phyloP scores from a whole-genome alignment of 2,113 vertebrate genomes.

The Oophaga pumilio region DNA sequence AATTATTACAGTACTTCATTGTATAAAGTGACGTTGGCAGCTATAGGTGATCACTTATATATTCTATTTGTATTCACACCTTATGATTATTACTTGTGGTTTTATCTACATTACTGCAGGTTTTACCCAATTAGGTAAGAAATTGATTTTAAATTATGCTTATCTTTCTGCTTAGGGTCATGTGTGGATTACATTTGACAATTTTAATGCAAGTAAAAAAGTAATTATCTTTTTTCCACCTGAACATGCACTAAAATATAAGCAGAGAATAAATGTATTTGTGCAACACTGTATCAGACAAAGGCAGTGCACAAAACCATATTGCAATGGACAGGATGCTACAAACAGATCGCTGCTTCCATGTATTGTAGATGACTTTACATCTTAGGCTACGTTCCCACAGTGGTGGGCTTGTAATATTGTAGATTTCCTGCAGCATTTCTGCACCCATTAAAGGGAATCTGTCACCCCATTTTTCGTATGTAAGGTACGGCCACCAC shows the following conservation, averaged over 20 bases:
- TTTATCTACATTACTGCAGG: constrained; percentile 53
- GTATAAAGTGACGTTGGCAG: neutral
- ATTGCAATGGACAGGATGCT: neutral
- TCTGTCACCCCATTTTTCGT: too few relatives aligned
- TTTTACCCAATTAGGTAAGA: constrained; percentile 56
- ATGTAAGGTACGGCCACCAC: too few relatives aligned
- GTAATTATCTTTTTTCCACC: constrained; percentile 47
- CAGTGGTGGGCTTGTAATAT: too few relatives aligned
- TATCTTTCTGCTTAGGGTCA: constrained; percentile 51
- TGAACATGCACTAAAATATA: constrained; percentile 36
- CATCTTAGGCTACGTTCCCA: too few relatives aligned
- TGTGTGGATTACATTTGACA: constrained; percentile 48
- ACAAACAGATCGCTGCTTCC: neutral
- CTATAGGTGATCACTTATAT: neutral
- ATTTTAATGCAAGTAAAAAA: constrained; percentile 51
- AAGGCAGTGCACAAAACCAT: neutral
- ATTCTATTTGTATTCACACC: constrained; percentile 33
- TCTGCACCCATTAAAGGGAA: too few relatives aligned
- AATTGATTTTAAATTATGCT: constrained; percentile 58
- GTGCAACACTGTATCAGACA: constrained; percentile 2
- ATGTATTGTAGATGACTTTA: neutral
- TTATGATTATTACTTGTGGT: constrained; percentile 42
- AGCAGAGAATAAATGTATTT: constrained; percentile 15
- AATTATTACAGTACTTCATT: neutral
- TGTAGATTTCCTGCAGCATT: too few relatives aligned